Conservation (phyloP, 1,140 invertebrate species). For the Nilaparvata lugens region DNA sequence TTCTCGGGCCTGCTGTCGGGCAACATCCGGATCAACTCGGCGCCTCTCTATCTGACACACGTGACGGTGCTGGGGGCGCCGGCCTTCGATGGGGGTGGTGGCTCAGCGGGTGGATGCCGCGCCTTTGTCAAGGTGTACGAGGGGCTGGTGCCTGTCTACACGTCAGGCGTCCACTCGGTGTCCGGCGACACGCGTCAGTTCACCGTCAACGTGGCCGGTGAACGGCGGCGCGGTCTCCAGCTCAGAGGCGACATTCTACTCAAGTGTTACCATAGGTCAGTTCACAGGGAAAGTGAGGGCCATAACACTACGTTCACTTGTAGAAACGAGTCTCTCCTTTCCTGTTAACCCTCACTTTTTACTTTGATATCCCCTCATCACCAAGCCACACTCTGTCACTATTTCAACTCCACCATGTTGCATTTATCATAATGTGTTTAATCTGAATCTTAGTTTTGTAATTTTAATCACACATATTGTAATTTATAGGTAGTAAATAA, state of each 20-base stretch:
- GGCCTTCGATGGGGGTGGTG: conserved; percentile 50
- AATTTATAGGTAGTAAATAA: too few relatives aligned
- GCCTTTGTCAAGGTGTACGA: conserved; percentile 77
- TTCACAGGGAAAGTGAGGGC: neutral
- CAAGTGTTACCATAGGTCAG: conserved; percentile 72
- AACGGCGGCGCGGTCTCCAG: conserved; percentile 55
- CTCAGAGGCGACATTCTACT: conserved; percentile 81
- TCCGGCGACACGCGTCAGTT: conserved; percentile 48
- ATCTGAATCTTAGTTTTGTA: too few relatives aligned
- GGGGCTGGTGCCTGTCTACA: conserved; percentile 79
- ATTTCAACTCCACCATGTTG: too few relatives aligned
- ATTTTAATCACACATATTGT: too few relatives aligned
- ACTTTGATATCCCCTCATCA: too few relatives aligned
- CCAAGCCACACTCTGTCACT: too few relatives aligned
- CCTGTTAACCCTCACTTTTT: too few relatives aligned
- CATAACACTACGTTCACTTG: too few relatives aligned
- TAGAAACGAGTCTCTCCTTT: too few relatives aligned
- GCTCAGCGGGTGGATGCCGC: conserved; percentile 53
- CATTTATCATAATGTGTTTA: too few relatives aligned
- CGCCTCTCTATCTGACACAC: conserved; percentile 75
- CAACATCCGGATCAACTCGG: conserved; percentile 75
- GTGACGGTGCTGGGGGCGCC: conserved; percentile 77
- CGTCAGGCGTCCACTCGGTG: conserved; percentile 68
- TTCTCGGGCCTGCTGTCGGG: conserved; percentile 84
- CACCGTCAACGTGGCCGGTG: conserved; percentile 53